Evolutionary conservation across 1,140 invertebrate species (phyloP), one percentile per base, ranked within the genome.

Genomic region (Temnothorax longispinosus): DNA sequence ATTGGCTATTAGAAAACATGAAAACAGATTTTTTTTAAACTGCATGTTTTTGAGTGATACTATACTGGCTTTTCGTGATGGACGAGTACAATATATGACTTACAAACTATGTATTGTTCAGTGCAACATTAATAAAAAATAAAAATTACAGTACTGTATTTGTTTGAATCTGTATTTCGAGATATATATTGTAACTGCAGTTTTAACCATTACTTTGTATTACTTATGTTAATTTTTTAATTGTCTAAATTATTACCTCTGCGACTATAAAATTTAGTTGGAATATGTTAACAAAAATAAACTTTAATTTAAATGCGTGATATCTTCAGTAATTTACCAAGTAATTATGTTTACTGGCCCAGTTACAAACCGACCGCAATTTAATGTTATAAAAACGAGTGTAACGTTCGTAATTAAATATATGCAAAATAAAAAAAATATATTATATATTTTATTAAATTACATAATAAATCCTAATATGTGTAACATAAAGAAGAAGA

Each of bases 1-100:
- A 75, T 84, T 75, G 80, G 18, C 27, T 50, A 75, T 84, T 84
- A 84, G 7, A 2, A 38, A 75, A 47, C 54, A 84, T 58, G 7
- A 32, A 41, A 72, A 82, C 18, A 47, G 7, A 52, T 82, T 58
- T 72, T 60, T 56, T 27, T 54, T 6, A 3, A 60, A 75, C 69
- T 38, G 18, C 27, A 27, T 4, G 3, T 74, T 60, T 82, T 60
- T 58, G 3, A 80, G 18, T 47, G 15, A 69, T 52, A 75, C 13
- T 35, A 32, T 35, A 32, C 32, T 8, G 13, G 10, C 8, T 50
- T 38, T 58, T 60, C 18, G n/a, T 60, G 80, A 74, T 38, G 13
- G 6, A 56, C 52, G 1, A 56, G 18, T 13, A 6, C 41, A 35
- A 74, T 62, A 72, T 74, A 38, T 38, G 18, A 32, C 15, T 15